Base-by-base conservation (phyloP, 2,113 vertebrate genomes). In the Sorex araneus region DNA sequence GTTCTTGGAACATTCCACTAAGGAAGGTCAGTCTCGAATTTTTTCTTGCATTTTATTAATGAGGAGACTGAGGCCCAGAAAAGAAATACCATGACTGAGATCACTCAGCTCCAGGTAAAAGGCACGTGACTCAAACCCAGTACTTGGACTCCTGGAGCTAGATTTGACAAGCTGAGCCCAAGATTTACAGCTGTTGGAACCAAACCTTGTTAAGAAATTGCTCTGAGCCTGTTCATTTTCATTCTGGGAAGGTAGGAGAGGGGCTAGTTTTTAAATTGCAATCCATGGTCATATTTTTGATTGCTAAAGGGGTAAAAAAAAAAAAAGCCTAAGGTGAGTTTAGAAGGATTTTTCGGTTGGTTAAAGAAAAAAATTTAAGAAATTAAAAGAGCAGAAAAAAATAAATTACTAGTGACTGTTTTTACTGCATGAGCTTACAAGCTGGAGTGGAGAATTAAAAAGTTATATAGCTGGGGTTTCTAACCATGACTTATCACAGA, bases 311-410 rank as follows among this genome's bases (percentile, higher is more conserved):
- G 12, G 75, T 77, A 23, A 85, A 66, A 28, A 73, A 85, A 66
- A 28, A 73, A 77, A 93, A 97, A 94, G 95, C 97, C 94, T 97
- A 93, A 84, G 91, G 80, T 97, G 94, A 60, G 84, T 50, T 40
- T 94, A 93, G 93, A 60, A 96, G 30, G 79, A 95, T 92, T 88
- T 94, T 95, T 95, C 66, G 79, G 92, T 60, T 94, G 95, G 96
- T 92, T 96, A 94, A 93, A 69, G 94, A 66, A 95, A 93, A 93
- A 95, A 95, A 97, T 96, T 88, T 27, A 96, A 50, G 83, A 95
- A 97, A 97, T 0, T 94, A 89, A 75, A 94, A 84, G 89, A 90
- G 81, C 87, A 27, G 82, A 70, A 89, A 91, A 92, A 94, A 93
- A 0, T 93, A 95, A 96, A 97, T 91, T 64, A 84, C 77, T 84